Evolutionary conservation across 2,113 vertebrate species (phyloP), one percentile per base, ranked within the genome.

Genomic region (Carassius auratus): DNA sequence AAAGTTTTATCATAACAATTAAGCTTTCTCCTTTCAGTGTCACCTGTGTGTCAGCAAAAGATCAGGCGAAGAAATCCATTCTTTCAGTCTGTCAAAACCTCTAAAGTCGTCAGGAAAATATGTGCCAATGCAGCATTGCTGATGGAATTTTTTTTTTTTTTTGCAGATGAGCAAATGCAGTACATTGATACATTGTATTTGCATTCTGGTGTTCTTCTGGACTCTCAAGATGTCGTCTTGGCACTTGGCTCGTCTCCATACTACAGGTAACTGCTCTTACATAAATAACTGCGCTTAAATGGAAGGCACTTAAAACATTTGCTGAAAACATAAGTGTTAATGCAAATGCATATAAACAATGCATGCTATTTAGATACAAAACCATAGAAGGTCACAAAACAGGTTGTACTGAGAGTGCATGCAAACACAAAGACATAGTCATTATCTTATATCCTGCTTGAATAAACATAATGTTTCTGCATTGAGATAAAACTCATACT

Each of bases 311-410:
- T 68, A 6, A 64, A 64, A 3, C 36, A 81, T 48, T 69, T 36
- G 5, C 80, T 69, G 80, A 48, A 82, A 71, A 15, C 81, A 9
- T 14, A 82, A 69, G 23, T 10, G 3, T 57, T 57, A 17, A 83
- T 55, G 48, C 81, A 73, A 73, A n/a, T 30, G 17, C 26, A 71
- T 82, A 33, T 82, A 42, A 73, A 83, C 30, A 83, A 30, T 69
- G 26, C 21, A 15, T 73, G 48, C 45, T n/a, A n/a, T 83, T 57
- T 19, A 36, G 10, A 83, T 71, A 57, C 3, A 5, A 55, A 83
- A 52, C 15, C 17, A 71, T 23, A 68, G 33, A 30, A 82, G 66
- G 81, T 83, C 81, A 73, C 81, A 55, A 36, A 55, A 36, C 66
- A 38, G 30, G 30, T 71, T 38, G 12, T 36, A 38, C 5, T n/a